These are phyloP conservation scores for Adrianichthys oophorus DNA, from an alignment of 2,797 vertebrate species.

Conservation along the genomic window DNA sequence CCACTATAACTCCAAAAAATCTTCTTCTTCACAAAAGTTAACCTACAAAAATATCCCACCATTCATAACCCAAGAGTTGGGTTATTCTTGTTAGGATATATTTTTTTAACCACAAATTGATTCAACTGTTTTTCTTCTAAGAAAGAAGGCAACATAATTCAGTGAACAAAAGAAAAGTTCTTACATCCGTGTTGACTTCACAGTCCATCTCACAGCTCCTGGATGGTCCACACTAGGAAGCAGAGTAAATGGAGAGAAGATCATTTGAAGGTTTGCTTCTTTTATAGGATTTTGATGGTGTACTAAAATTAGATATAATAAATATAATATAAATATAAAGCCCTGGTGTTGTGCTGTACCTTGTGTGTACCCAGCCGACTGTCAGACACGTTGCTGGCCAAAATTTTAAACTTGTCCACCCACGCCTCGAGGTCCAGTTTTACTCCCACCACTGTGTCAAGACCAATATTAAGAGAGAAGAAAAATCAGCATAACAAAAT, in stretches of 20 bases:
- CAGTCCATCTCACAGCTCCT: constrained; percentile 99
- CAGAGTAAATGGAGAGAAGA: constrained; percentile 7
- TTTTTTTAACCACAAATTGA: no score
- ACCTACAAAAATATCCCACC: no score
- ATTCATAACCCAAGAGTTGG: no score
- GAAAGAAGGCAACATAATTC: no score
- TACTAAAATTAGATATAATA: background rate
- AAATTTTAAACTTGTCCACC: constrained; percentile 98
- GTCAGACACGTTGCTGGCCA: constrained; percentile 96
- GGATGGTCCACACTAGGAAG: constrained; percentile 88
- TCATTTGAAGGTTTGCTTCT: background rate
- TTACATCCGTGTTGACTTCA: constrained; percentile 95
- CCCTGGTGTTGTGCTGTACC: constrained; percentile 59
- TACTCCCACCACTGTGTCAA: constrained; percentile 89
- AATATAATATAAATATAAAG: no score
- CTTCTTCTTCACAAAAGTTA: no score
- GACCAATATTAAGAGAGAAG: constrained; percentile 8
- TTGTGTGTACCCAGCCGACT: constrained; percentile 86
- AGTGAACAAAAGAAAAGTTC: constrained; percentile 34
- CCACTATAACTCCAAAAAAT: no score
- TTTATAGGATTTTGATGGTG: background rate
- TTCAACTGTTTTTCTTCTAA: no score
- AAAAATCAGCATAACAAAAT: background rate
- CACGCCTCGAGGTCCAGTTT: constrained; percentile 97
- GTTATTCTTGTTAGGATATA: no score